These are phyloP conservation scores for Aricia artaxerxes DNA, from an alignment of 2,888 invertebrate genomes.

Conservation along the genomic window DNA sequence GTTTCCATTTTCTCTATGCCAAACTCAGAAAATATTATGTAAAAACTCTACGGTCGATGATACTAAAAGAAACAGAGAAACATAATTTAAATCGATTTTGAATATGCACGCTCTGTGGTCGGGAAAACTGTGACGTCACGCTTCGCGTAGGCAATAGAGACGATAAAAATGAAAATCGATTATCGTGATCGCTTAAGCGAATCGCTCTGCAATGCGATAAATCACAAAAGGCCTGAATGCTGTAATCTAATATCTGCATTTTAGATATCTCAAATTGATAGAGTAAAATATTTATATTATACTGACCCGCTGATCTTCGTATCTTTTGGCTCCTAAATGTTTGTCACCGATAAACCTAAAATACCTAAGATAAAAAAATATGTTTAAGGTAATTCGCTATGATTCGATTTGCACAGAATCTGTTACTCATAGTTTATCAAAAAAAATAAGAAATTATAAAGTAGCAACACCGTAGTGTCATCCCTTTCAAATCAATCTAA, in stretches of 20 bases:
- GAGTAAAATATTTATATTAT: too few relatives aligned
- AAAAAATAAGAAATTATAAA: too few relatives aligned
- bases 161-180: slow-evolving; percentile 69
- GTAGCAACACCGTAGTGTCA: too few relatives aligned
- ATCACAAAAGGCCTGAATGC: slow-evolving; percentile 56
- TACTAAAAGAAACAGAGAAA: not conserved
- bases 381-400: too few relatives aligned
- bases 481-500: too few relatives aligned
- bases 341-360: too few relatives aligned
- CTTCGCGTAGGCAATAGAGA: slow-evolving; percentile 50
- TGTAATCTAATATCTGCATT: slow-evolving; percentile 44
- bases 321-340: too few relatives aligned
- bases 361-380: too few relatives aligned
- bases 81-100: not conserved
- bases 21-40: not conserved
- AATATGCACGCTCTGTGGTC: not conserved
- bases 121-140: slow-evolving; percentile 35
- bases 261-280: not conserved
- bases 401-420: too few relatives aligned
- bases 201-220: slow-evolving; percentile 65
- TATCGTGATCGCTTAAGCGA: slow-evolving; percentile 62
- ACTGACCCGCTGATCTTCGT: too few relatives aligned
- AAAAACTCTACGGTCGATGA: not conserved
- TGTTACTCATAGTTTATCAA: too few relatives aligned
- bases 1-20: too few relatives aligned